Conservation (phyloP, 2,888 invertebrate genomes). For the Agonum fuliginosum region DNA sequence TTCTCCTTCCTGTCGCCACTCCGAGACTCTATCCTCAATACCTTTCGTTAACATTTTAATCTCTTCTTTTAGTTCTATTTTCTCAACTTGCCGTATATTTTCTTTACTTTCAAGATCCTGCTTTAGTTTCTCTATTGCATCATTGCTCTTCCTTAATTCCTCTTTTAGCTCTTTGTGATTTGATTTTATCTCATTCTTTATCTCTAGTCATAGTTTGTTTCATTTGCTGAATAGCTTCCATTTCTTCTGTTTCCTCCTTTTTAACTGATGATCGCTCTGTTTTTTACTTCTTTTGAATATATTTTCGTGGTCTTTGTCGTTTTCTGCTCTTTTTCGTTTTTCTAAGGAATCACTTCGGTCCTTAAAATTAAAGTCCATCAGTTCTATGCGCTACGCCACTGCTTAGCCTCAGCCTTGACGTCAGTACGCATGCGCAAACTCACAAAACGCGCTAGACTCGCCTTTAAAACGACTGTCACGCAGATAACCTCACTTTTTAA, state of each 20-base stretch:
- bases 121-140: background rate
- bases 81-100: background rate
- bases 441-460: no score
- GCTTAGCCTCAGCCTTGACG: no score
- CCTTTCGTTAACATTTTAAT: background rate
- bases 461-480: no score
- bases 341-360: background rate
- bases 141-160: background rate
- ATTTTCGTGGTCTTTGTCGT: background rate
- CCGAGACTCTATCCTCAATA: no score
- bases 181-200: background rate
- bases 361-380: background rate
- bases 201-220: background rate
- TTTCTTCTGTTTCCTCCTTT: background rate
- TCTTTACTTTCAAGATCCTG: background rate
- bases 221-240: no score
- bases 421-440: no score
- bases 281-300: background rate
- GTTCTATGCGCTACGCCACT: background rate
- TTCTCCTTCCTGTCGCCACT: no score
- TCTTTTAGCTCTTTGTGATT: no score
- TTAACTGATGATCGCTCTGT: background rate
- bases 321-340: background rate
- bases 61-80: background rate
- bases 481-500: no score